These are phyloP conservation scores for Pseudochirops corinnae DNA, from an alignment of 2,797 vertebrate species.

Conservation along the genomic window DNA sequence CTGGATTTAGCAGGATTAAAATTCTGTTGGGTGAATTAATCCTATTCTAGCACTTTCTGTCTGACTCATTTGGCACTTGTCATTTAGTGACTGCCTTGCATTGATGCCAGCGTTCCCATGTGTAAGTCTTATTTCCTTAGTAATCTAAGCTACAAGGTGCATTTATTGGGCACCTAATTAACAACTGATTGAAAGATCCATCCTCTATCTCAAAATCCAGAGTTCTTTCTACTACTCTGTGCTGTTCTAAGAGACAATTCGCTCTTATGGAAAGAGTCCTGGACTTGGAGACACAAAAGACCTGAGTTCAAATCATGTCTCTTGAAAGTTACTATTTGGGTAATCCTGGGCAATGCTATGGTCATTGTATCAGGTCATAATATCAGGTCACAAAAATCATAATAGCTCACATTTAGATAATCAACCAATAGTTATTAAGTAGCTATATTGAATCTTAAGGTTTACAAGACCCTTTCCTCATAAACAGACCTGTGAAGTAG, in stretches of 20 bases:
- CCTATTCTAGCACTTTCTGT: neutral
- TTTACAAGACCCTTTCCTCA: neutral
- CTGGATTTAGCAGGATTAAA: neutral
- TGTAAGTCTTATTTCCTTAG: neutral
- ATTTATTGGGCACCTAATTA: neutral
- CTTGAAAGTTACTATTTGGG: neutral
- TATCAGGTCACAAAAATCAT: neutral
- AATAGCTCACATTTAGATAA: neutral
- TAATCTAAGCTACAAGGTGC: neutral
- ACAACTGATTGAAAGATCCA: neutral
- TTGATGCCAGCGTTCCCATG: neutral
- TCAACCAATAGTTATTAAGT: neutral
- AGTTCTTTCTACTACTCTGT: neutral
- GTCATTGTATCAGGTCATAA: neutral
- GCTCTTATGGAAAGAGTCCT: neutral
- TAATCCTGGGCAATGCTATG: neutral
- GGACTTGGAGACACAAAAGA: neutral
- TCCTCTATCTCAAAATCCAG: neutral
- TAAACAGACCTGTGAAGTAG: neutral
- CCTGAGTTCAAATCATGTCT: neutral
- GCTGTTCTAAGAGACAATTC: too few species aligned
- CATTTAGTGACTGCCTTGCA: neutral
- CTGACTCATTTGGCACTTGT: neutral
- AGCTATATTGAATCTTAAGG: neutral
- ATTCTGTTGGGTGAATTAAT: neutral